phyloP scores from a whole-genome alignment of 37 sponge, comb jelly and placozoan species.

The Beroe ovata region DNA sequence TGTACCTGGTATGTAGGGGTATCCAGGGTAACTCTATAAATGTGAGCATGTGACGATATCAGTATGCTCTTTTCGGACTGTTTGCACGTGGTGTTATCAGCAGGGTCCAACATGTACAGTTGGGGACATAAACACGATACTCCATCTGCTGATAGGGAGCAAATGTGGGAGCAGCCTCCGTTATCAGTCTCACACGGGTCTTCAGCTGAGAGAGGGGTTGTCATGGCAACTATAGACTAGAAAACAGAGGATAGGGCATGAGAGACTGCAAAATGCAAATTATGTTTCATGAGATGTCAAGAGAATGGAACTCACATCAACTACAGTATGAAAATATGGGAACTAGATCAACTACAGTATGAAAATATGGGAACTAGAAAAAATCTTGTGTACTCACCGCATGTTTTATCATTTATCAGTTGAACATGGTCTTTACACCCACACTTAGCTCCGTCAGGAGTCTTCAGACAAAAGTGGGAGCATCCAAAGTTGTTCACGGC shows the following conservation, averaged over 20 bases:
- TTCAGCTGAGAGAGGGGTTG: conserved; percentile 2
- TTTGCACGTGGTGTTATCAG: background rate
- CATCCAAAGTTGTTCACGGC: conserved; percentile 34
- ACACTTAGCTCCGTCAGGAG: conserved; percentile 13
- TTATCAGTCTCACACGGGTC: conserved; percentile 58
- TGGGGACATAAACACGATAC: conserved; percentile 15
- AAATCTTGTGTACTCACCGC: conserved; percentile 3
- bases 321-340: too few species aligned
- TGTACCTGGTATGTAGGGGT: conserved; percentile 40
- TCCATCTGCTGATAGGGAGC: background rate
- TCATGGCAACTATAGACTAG: background rate
- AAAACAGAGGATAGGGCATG: conserved; percentile 11
- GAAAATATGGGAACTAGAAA: background rate
- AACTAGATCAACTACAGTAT: background rate
- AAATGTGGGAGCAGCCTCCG: conserved; percentile 59
- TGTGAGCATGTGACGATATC: conserved; percentile 1
- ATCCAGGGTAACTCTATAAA: conserved; percentile 52
- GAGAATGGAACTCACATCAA: too few species aligned
- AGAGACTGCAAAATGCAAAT: too few species aligned
- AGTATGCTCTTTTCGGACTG: conserved; percentile 25
- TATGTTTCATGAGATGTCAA: too few species aligned
- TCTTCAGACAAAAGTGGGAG: conserved; percentile 38
- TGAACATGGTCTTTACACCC: conserved; percentile 8
- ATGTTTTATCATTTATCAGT: background rate
- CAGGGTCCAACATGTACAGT: conserved; percentile 41